Evolutionary conservation across 2,113 vertebrate species (phyloP).

Genomic region (Penelope pileata): DNA sequence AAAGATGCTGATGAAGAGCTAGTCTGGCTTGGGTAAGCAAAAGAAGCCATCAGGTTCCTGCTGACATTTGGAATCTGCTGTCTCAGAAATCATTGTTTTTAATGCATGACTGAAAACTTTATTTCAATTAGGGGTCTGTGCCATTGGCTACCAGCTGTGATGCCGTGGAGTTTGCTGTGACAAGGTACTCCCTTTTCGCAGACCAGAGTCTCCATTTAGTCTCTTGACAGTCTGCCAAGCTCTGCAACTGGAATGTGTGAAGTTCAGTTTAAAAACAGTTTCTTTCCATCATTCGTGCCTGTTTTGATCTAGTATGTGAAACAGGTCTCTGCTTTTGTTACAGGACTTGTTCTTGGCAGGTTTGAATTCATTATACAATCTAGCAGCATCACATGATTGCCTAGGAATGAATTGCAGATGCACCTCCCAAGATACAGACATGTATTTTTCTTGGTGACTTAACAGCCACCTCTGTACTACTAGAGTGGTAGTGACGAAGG

Average conservation of each 20-base stretch:
- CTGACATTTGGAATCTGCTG: neutral
- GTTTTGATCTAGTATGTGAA: conserved; percentile 59
- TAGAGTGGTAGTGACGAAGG: neutral
- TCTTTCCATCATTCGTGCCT: conserved; percentile 50
- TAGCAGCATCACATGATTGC: neutral
- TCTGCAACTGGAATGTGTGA: conserved; percentile 68
- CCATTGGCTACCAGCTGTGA: conserved; percentile 49
- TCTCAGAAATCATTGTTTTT: neutral
- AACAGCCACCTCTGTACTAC: neutral
- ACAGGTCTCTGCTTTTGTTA: conserved; percentile 53
- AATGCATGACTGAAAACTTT: conserved; percentile 23
- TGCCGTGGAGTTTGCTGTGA: conserved; percentile 38
- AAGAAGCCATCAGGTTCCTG: conserved; percentile 2
- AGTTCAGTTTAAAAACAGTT: conserved; percentile 46
- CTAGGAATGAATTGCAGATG: conserved; percentile 30
- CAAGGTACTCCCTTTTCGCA: conserved; percentile 60
- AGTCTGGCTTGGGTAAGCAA: neutral
- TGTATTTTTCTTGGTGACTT: neutral
- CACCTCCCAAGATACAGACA: neutral
- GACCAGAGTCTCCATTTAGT: conserved; percentile 64
- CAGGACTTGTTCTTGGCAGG: conserved; percentile 32
- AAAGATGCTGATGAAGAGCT: neutral
- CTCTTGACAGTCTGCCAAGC: conserved; percentile 67
- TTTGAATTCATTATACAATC: conserved; percentile 1
- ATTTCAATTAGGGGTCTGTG: conserved; percentile 33